Evolutionary conservation across 1,140 invertebrate species (phyloP).

Genomic region (Colletes latitarsis): DNA sequence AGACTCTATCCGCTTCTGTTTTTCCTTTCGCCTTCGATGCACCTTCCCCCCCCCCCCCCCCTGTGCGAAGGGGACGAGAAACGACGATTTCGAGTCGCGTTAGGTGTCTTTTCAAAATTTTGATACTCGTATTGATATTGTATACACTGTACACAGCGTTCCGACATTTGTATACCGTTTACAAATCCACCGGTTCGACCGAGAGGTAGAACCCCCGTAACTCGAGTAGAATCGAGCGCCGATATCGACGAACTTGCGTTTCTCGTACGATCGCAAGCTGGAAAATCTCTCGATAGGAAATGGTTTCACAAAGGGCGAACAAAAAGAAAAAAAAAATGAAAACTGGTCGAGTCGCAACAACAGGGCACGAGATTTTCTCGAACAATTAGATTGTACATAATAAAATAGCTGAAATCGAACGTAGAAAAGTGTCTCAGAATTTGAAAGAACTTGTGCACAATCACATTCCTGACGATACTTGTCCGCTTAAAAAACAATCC

Average conservation of each 20-base stretch:
- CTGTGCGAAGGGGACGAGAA: neutral
- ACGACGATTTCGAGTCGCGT: conserved; percentile 15
- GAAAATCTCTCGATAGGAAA: too few species aligned
- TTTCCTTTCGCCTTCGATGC: conserved; percentile 20
- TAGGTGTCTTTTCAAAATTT: conserved; percentile 61
- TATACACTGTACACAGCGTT: conserved; percentile 57
- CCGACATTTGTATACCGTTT: conserved; percentile 63
- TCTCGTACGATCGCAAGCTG: too few species aligned
- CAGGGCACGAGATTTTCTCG: too few species aligned
- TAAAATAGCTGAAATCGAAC: too few species aligned
- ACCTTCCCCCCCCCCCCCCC: neutral
- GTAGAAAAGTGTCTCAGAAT: too few species aligned
- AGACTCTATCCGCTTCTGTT: neutral
- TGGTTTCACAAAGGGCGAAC: too few species aligned
- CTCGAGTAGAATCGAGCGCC: conserved; percentile 16
- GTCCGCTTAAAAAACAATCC: too few species aligned
- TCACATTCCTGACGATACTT: too few species aligned
- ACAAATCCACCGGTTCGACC: conserved; percentile 44
- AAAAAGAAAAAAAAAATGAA: too few species aligned
- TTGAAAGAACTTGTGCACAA: too few species aligned
- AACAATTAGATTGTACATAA: too few species aligned
- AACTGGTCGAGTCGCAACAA: too few species aligned
- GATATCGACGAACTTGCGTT: conserved; percentile 14
- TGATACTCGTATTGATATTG: conserved; percentile 63
- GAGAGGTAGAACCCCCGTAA: neutral